Conservation (phyloP, 2,797 vertebrate genomes). For the Gymnopithys bicolor region DNA sequence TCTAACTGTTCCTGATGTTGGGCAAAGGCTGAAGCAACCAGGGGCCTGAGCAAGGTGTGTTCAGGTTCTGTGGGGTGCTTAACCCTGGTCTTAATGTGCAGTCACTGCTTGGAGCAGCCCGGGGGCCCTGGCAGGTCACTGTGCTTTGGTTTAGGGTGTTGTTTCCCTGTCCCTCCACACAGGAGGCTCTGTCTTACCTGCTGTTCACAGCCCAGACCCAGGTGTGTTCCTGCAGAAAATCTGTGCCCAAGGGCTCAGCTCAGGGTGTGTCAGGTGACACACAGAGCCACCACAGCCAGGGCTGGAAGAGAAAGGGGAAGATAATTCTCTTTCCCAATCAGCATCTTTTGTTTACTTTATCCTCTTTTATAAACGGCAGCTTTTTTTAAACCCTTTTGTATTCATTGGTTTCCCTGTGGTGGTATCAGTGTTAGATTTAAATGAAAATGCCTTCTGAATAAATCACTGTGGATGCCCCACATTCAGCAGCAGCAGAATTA, state of each 20-base stretch:
- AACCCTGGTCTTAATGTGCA: background rate
- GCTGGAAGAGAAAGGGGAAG: background rate
- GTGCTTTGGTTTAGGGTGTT: background rate
- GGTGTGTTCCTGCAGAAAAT: background rate
- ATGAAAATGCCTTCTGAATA: constrained; percentile 21
- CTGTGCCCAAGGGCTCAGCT: background rate
- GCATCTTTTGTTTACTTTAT: background rate
- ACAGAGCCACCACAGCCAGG: background rate
- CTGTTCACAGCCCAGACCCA: no score
- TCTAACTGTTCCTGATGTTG: background rate
- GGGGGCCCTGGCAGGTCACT: background rate
- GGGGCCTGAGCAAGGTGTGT: background rate
- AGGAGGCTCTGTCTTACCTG: fast-evolving
- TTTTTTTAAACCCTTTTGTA: background rate
- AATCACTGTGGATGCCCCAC: constrained; percentile 3
- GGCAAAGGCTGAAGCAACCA: background rate
- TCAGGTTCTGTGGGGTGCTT: background rate
- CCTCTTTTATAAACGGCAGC: background rate
- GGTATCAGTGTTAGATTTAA: constrained; percentile 39
- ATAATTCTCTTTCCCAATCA: background rate
- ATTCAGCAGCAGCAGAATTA: constrained; percentile 20
- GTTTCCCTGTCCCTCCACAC: background rate
- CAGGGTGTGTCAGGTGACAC: background rate
- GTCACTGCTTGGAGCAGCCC: background rate
- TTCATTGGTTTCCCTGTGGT: background rate